Evolutionary conservation across 2,113 vertebrate genomes (phyloP).

Genomic region (Lagopus leucura): DNA sequence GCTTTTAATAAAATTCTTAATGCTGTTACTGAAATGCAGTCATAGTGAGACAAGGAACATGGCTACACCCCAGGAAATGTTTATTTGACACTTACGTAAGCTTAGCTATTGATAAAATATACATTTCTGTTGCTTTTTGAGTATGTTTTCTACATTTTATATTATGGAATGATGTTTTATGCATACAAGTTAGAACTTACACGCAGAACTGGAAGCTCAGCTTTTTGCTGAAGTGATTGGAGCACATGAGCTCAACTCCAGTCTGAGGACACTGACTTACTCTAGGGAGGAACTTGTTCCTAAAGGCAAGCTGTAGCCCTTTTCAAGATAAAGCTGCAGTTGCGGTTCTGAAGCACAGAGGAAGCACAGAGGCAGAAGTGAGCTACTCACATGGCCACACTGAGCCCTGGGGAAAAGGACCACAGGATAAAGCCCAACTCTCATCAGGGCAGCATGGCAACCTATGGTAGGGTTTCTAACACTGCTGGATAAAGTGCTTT

Average conservation of each 20-base stretch:
- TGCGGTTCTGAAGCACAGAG: neutral
- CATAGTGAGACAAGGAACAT: neutral
- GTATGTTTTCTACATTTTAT: neutral
- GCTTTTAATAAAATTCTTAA: neutral
- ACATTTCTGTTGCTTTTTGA: neutral
- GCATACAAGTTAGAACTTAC: neutral
- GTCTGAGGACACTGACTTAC: neutral
- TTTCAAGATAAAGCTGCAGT: neutral
- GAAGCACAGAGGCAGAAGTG: rapidly evolving
- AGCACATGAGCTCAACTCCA: neutral
- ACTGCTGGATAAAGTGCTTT: neutral
- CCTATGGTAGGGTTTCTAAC: rapidly evolving
- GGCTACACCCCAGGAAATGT: neutral
- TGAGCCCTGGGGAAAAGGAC: neutral
- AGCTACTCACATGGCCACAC: rapidly evolving
- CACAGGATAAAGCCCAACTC: neutral
- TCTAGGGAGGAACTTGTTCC: neutral
- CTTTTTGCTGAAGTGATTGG: neutral
- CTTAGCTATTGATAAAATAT: neutral
- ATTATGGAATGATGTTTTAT: neutral
- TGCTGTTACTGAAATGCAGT: neutral
- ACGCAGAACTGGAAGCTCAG: neutral
- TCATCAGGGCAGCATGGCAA: neutral
- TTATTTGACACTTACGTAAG: neutral
- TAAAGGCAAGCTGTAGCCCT: neutral